phyloP scores from a whole-genome alignment of 2,797 vertebrate genomes.

The Epinephelus awoara region DNA sequence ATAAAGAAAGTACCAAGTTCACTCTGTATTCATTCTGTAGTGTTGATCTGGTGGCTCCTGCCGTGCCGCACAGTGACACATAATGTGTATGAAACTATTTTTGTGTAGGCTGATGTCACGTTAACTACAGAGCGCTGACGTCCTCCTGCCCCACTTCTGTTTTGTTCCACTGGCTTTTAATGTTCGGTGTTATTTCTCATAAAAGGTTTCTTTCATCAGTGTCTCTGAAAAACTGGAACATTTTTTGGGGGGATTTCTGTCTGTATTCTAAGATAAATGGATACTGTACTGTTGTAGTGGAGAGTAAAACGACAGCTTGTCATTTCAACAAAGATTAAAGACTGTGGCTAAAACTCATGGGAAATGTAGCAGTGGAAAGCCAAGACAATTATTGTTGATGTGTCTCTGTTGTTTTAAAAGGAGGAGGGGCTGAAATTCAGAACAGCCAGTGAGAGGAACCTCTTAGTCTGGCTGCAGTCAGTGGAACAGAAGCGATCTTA shows the following conservation, averaged over 20 bases:
- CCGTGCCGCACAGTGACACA: background rate
- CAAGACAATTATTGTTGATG: background rate
- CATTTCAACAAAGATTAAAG: constrained; percentile 5
- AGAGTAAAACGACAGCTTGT: background rate
- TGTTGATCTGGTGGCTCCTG: background rate
- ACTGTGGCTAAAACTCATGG: background rate
- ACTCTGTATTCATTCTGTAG: background rate
- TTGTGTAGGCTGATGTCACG: background rate
- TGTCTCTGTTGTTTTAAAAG: background rate
- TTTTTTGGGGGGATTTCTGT: background rate
- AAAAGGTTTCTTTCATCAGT: background rate
- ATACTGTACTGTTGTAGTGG: background rate
- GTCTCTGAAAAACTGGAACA: background rate
- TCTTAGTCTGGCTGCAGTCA: background rate
- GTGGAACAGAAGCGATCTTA: background rate
- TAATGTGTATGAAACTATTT: background rate
- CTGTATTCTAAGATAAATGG: background rate
- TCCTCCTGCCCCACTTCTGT: constrained; percentile 21
- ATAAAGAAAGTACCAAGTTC: too few relatives aligned
- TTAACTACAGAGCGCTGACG: background rate
- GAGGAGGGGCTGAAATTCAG: background rate
- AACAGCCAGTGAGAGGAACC: background rate
- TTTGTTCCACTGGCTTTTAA: background rate
- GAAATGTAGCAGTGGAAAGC: background rate
- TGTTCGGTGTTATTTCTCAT: constrained; percentile 1